Conservation (phyloP, 2,888 invertebrate species). For the Microctonus hyperodae region DNA sequence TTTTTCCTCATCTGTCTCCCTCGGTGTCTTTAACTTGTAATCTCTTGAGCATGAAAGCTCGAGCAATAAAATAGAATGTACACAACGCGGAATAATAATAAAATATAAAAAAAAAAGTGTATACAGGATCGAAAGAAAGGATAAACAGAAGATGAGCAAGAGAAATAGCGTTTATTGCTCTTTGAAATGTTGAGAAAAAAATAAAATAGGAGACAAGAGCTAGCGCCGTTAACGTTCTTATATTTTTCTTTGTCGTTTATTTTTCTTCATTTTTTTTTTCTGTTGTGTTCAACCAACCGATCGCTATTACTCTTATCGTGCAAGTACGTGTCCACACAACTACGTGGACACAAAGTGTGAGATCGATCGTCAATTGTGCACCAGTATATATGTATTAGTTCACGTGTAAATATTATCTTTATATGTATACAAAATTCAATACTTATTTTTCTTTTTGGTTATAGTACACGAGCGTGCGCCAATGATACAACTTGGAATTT, state of each 20-base stretch:
- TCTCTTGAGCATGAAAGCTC: neutral
- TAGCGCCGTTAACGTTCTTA: neutral
- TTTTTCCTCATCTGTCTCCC: neutral
- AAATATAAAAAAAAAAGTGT: neutral
- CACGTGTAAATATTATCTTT: too few species aligned
- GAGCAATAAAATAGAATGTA: constrained; percentile 7
- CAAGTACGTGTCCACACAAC: constrained; percentile 15
- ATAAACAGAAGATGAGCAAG: constrained; percentile 1
- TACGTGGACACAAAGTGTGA: neutral
- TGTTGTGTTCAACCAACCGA: neutral
- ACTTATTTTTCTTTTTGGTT: too few species aligned
- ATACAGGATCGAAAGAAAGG: neutral
- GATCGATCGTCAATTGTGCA: neutral
- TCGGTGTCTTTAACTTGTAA: neutral
- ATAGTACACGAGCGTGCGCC: neutral
- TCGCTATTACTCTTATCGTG: constrained; percentile 23
- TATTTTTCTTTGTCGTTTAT: neutral
- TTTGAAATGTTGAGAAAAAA: neutral
- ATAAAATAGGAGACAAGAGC: neutral
- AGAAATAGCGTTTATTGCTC: constrained; percentile 17
- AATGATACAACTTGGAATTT: neutral
- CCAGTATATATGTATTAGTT: too few species aligned
- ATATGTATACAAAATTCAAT: too few species aligned
- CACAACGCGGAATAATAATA: neutral
- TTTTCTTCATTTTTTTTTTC: neutral